A percentile compares a stretch with the other conserved stretches of the same genome.
These are phyloP conservation scores for Acheta domesticus DNA, from an alignment of 2,888 invertebrate genomes.

Conservation along the genomic window DNA sequence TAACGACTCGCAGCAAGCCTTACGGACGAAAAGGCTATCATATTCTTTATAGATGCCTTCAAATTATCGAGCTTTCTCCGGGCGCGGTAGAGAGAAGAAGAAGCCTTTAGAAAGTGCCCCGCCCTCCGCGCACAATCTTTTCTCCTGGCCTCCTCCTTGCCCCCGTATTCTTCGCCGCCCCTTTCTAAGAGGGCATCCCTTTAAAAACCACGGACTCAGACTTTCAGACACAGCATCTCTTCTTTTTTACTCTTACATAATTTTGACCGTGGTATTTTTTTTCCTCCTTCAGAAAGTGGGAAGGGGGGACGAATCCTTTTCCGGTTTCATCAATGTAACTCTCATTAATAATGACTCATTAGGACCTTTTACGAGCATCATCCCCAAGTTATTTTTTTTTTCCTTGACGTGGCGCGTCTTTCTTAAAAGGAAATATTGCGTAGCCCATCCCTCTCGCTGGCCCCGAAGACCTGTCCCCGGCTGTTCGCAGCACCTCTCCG, in stretches of 20 bases:
- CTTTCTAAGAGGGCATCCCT: conserved; percentile 8
- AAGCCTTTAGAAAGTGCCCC: conserved; percentile 1
- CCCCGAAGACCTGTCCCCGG: too few species aligned
- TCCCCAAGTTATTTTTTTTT: background rate
- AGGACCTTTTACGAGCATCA: conserved; percentile 7
- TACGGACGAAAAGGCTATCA: conserved; percentile 9
- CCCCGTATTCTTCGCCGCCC: background rate
- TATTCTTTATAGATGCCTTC: conserved; percentile 10
- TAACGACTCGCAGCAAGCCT: conserved; percentile 7
- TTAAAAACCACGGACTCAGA: conserved; percentile 18
- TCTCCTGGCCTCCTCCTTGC: background rate
- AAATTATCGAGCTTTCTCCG: conserved; percentile 10
- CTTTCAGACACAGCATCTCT: conserved; percentile 18
- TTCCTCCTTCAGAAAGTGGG: background rate
- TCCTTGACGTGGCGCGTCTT: too few species aligned
- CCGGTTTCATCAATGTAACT: conserved; percentile 9
- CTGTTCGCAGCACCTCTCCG: too few species aligned
- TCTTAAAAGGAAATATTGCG: too few species aligned
- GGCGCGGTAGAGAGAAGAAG: background rate
- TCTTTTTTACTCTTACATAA: background rate
- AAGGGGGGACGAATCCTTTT: background rate
- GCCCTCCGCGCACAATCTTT: background rate
- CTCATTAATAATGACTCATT: conserved; percentile 18
- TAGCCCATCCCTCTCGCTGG: too few species aligned
- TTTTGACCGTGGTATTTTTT: conserved; percentile 6